Percentiles rank a stretch among this genome's conserved stretches.
Conservation (phyloP, 2,888 invertebrate genomes). For the Itoplectis maculator region DNA sequence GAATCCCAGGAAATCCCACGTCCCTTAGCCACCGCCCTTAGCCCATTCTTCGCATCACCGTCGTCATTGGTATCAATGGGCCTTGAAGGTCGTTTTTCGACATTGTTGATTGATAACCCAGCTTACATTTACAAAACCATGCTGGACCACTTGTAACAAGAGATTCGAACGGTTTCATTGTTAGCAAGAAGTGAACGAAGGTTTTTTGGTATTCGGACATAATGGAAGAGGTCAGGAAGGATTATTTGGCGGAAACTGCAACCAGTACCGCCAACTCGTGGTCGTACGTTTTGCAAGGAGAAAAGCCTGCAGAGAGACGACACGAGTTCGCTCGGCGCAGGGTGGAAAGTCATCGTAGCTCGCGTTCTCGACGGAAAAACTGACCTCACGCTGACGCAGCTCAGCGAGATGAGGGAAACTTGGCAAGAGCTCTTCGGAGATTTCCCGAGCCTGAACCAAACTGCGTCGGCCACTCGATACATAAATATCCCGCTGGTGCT, state of each 20-base stretch:
- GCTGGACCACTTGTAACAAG: not conserved
- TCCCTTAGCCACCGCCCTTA: not conserved
- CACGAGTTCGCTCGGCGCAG: slow-evolving; percentile 22
- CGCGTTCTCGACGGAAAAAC: slow-evolving; percentile 38
- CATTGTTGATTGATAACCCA: not conserved
- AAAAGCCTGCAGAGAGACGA: not conserved
- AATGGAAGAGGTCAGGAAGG: slow-evolving; percentile 40
- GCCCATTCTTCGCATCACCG: not conserved
- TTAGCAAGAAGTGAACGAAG: not conserved
- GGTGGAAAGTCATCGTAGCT: not conserved
- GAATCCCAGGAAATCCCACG: not conserved
- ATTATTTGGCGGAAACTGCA: slow-evolving; percentile 32
- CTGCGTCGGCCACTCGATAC: slow-evolving; percentile 46
- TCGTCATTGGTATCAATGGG: not conserved
- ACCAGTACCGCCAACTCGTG: not conserved
- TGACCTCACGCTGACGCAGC: slow-evolving; percentile 38
- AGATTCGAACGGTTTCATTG: not conserved
- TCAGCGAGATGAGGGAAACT: slow-evolving; percentile 30
- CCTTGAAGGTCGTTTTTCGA: not conserved
- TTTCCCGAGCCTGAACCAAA: slow-evolving; percentile 37
- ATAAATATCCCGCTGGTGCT: slow-evolving; percentile 33
- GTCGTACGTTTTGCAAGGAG: not conserved
- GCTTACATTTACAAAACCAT: not conserved
- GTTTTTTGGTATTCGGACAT: not conserved
- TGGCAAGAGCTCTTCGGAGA: slow-evolving; percentile 52